These are phyloP conservation scores for Folsomia manolachei DNA, from an alignment of 2,888 invertebrate species.

Conservation along the genomic window DNA sequence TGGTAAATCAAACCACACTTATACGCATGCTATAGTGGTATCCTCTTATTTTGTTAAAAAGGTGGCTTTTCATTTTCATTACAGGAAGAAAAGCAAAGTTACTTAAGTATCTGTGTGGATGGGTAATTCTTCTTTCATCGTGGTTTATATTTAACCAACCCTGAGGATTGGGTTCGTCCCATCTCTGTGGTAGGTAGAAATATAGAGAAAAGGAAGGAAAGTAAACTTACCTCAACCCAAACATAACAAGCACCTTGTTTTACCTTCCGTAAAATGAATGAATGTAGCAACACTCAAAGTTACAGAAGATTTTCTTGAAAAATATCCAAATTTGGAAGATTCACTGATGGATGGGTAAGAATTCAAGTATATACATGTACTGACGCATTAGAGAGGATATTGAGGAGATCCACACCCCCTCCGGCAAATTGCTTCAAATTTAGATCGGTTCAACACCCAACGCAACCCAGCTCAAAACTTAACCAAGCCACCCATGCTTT, in stretches of 20 bases:
- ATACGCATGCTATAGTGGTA: not conserved
- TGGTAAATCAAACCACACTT: not conserved
- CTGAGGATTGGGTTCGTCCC: not conserved
- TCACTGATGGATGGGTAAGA: not conserved
- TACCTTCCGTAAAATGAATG: too few species aligned
- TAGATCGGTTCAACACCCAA: too few species aligned
- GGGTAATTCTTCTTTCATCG: constrained; percentile 16
- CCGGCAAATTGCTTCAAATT: not conserved
- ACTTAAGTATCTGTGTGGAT: not conserved
- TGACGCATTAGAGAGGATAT: too few species aligned
- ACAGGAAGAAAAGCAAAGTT: not conserved
- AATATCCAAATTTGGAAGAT: not conserved
- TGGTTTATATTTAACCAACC: constrained; percentile 17
- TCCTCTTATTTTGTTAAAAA: constrained; percentile 15
- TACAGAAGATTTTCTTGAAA: too few species aligned
- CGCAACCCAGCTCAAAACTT: not conserved
- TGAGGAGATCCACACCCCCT: not conserved
- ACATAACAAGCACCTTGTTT: too few species aligned
- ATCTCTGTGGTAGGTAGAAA: constrained; percentile 24
- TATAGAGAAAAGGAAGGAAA: not conserved
- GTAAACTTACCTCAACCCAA: not conserved
- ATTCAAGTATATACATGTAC: not conserved
- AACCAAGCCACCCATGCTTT: not conserved
- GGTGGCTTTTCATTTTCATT: constrained; percentile 9
- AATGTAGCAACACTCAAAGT: too few species aligned